These are phyloP conservation scores for Calephelis virginiensis DNA, from an alignment of 1,140 invertebrate species.

Conservation along the genomic window DNA sequence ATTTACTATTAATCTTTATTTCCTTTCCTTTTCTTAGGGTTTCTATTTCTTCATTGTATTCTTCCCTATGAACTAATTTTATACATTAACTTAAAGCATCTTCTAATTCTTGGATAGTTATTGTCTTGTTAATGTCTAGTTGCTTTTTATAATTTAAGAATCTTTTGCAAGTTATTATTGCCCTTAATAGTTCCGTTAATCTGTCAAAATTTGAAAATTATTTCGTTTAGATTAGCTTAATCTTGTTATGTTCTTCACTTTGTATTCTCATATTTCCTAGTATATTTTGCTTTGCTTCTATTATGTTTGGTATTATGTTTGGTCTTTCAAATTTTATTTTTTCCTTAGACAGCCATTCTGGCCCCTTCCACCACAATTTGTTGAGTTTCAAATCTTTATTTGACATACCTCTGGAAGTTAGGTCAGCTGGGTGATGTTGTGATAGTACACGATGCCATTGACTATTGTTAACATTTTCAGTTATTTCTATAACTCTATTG, in stretches of 20 bases:
- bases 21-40: conserved; percentile 14
- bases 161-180: conserved; percentile 35
- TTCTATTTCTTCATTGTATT: conserved; percentile 25
- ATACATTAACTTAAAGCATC: conserved; percentile 26
- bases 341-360: conserved; percentile 28
- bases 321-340: conserved; percentile 26
- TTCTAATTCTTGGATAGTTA: conserved; percentile 47
- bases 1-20: conserved; percentile 17
- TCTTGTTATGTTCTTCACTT: no score
- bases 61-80: conserved; percentile 29
- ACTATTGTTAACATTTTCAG: conserved; percentile 19
- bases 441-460: conserved; percentile 41
- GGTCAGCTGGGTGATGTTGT: conserved; percentile 42
- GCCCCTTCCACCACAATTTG: conserved; percentile 32
- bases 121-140: conserved; percentile 22
- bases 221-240: no score
- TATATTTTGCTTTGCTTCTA: conserved; percentile 23
- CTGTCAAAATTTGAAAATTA: conserved; percentile 52
- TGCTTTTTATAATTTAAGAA: conserved; percentile 30
- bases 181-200: conserved; percentile 38
- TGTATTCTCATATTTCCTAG: conserved; percentile 33
- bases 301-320: neutral
- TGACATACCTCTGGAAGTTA: conserved; percentile 33
- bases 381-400: conserved; percentile 19
- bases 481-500: conserved; percentile 49